Evolutionary conservation across 2,888 invertebrate species (phyloP).

Genomic region (Leptothorax acervorum): DNA sequence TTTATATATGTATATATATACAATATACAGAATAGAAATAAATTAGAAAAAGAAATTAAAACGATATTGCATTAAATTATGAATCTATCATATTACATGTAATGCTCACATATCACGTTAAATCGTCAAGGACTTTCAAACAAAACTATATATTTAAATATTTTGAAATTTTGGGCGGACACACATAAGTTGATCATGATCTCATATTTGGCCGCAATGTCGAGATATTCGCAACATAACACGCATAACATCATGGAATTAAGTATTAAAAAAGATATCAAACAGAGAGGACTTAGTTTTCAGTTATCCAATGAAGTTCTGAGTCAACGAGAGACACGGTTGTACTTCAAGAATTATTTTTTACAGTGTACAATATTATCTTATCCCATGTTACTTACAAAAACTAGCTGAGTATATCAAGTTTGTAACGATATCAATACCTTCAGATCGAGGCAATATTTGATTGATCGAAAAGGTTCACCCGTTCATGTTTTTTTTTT

Average conservation of each 20-base stretch:
- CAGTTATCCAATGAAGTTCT: conserved; percentile 48
- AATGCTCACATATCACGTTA: neutral
- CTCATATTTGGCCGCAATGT: conserved; percentile 57
- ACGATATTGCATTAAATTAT: neutral
- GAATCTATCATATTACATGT: neutral
- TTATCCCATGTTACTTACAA: conserved; percentile 48
- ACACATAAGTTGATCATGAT: conserved; percentile 35
- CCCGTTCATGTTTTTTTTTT: neutral
- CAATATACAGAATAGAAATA: neutral
- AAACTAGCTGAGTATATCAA: conserved; percentile 45
- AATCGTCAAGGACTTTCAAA: conserved; percentile 9
- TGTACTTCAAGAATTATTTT: conserved; percentile 66
- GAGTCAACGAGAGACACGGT: conserved; percentile 52
- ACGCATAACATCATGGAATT: conserved; percentile 34
- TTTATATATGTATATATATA: neutral
- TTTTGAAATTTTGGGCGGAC: conserved; percentile 20
- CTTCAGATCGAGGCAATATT: conserved; percentile 1
- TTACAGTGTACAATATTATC: conserved; percentile 51
- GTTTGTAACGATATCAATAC: conserved; percentile 24
- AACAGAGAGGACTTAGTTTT: conserved; percentile 5
- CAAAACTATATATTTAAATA: conserved; percentile 4
- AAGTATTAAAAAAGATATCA: conserved; percentile 23
- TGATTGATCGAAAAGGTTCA: conserved; percentile 27
- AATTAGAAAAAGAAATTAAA: neutral
- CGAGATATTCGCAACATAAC: conserved; percentile 46